These are phyloP conservation scores for Oikopleura dioica DNA, from an alignment of 23 tunicate genomes.

Conservation along the genomic window DNA sequence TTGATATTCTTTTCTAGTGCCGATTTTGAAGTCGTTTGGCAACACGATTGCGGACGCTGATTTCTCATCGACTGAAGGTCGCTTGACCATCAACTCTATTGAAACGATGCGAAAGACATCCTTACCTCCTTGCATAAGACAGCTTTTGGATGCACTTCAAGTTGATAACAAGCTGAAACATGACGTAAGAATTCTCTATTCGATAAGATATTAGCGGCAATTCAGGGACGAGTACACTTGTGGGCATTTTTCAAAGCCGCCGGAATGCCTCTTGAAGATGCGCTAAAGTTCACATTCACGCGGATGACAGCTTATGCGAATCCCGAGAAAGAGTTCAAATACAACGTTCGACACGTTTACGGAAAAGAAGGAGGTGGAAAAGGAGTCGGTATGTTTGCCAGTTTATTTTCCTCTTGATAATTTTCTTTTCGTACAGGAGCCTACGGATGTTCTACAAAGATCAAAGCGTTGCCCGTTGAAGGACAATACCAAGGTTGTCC, in stretches of 20 bases:
- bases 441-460: neutral
- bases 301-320: neutral
- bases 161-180: neutral
- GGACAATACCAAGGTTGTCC: neutral
- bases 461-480: neutral
- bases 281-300: neutral
- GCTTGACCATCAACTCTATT: neutral
- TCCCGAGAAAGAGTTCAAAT: neutral
- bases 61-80: neutral
- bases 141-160: neutral
- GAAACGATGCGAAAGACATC: neutral
- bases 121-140: neutral
- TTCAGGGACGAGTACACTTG: neutral
- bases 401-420: neutral
- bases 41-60: neutral
- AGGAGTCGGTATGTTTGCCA: neutral
- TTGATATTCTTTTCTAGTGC: too few species aligned
- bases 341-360: neutral
- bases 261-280: neutral
- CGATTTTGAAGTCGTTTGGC: neutral
- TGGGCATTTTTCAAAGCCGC: neutral
- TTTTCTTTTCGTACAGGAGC: neutral
- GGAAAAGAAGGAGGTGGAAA: neutral
- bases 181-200: too few species aligned
- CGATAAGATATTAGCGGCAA: too few species aligned